phyloP scores from a whole-genome alignment of 2,113 vertebrate genomes.

The Esox niger region DNA sequence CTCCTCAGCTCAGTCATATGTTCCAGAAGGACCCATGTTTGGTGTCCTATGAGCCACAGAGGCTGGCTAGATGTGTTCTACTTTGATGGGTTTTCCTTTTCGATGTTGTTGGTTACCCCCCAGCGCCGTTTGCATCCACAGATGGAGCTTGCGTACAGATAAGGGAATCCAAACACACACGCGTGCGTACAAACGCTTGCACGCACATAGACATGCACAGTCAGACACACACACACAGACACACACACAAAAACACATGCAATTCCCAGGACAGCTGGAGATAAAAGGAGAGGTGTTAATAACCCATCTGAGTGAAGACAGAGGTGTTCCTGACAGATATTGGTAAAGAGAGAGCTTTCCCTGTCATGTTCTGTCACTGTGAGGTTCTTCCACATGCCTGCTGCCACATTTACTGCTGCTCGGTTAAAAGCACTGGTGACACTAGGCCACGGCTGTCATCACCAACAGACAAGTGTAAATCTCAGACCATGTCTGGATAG shows the following conservation, averaged over 20 bases:
- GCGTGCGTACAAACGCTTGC: not conserved
- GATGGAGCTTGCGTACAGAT: not conserved
- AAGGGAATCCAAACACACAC: not conserved
- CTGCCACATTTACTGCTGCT: conserved; percentile 20
- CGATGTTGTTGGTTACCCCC: not conserved
- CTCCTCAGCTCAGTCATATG: too few species aligned
- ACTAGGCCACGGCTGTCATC: conserved; percentile 25
- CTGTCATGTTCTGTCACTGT: conserved; percentile 50
- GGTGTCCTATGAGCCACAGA: too few species aligned
- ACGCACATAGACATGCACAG: conserved; percentile 1
- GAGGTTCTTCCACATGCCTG: conserved; percentile 46
- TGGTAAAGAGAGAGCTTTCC: conserved; percentile 47
- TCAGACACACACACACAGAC: conserved; percentile 17
- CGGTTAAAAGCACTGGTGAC: conserved; percentile 31
- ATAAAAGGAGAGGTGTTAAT: conserved; percentile 27
- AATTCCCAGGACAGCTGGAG: conserved; percentile 59
- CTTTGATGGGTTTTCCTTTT: too few species aligned
- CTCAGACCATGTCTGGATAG: conserved; percentile 4
- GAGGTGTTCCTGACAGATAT: conserved; percentile 55
- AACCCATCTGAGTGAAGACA: conserved; percentile 58
- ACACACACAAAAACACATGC: not conserved
- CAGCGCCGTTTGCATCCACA: conserved; percentile 6
- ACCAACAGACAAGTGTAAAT: conserved; percentile 21
- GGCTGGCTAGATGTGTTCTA: too few species aligned
- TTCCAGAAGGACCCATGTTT: too few species aligned